Base-by-base conservation (phyloP, 2,888 invertebrate genomes). In the Leptarthrus brevirostris region DNA sequence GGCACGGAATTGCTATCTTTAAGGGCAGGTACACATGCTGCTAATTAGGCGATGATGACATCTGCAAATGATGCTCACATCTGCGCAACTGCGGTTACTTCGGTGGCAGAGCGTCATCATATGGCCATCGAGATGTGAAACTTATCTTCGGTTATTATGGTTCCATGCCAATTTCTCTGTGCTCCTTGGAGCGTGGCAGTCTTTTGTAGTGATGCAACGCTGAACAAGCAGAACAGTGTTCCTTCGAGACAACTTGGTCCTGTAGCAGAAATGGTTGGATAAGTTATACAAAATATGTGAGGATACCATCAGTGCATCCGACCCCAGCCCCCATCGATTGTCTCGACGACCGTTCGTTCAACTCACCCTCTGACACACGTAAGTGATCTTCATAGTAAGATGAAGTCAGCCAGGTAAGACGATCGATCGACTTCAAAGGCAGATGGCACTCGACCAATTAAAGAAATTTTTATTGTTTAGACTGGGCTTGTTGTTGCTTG, bases 381-480 rank as follows among this genome's bases (percentile, higher is more conserved):
- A 34, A 26, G 22, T 36, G 52, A 69, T 69, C 52, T 49, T n/a
- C 69, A 24, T 18, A n/a, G 52, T 24, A 44, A 52, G 69, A 69
- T 69, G 30, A 69, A 69, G 30, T 49, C 69, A 69, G 20, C 52
- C 69, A 69, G 69, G 69, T 69, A 52, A 69, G 36, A 69, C 69
- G 69, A 69, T 69, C 69, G 69, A 69, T 69, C 26, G 52, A 52
- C 69, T 69, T 44, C 20, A 14, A 34, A 24, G 54, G 52, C 71
- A 71, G 71, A 71, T 71, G 71, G 71, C 71, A 71, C 53, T 52
- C 71, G 54, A 53, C 54, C 71, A 71, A 71, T 71, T 71, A 71
- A 71, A 71, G 71, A 71, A 54, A 53, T 40, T 71, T 71, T 71
- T 71, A 71, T 71, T 69, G 69, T 69, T 52, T 36, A 47, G 34